These are phyloP conservation scores for Julus scanicus DNA, from an alignment of 2,888 invertebrate genomes.

Conservation along the genomic window DNA sequence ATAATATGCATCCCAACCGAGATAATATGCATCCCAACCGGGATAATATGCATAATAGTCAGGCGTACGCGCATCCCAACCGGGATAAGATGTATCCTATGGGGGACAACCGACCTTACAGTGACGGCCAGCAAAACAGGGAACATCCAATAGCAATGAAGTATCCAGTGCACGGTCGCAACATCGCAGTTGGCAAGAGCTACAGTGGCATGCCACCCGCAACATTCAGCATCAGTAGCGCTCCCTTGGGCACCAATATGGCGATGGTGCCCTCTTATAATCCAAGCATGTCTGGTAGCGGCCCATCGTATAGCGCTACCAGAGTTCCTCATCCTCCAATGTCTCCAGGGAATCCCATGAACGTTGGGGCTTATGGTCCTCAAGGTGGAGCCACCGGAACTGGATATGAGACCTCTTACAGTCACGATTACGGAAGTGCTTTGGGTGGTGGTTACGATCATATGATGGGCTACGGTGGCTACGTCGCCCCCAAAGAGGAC, in stretches of 20 bases:
- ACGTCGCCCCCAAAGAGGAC: slow-evolving; percentile 52
- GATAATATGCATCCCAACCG: not conserved
- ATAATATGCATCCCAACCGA: not conserved
- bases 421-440: not conserved
- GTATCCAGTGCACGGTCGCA: not conserved
- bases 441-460: not conserved
- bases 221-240: not conserved
- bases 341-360: not conserved
- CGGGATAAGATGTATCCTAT: not conserved
- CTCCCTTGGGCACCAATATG: not conserved
- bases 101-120: not conserved
- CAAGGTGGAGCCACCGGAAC: not conserved
- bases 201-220: slow-evolving; percentile 16
- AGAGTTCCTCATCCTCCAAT: not conserved
- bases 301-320: not conserved
- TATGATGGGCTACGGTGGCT: slow-evolving; percentile 3
- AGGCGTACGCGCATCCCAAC: not conserved
- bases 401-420: not conserved
- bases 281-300: not conserved
- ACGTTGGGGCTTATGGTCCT: not conserved
- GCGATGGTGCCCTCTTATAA: not conserved
- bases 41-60: not conserved
- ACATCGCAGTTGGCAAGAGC: slow-evolving; percentile 26
- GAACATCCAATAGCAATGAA: not conserved
- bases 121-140: not conserved